A percentile compares a stretch with the other conserved stretches of the same genome.
Conservation (phyloP, 2,888 invertebrate species). For the Hoplodrina blanda region DNA sequence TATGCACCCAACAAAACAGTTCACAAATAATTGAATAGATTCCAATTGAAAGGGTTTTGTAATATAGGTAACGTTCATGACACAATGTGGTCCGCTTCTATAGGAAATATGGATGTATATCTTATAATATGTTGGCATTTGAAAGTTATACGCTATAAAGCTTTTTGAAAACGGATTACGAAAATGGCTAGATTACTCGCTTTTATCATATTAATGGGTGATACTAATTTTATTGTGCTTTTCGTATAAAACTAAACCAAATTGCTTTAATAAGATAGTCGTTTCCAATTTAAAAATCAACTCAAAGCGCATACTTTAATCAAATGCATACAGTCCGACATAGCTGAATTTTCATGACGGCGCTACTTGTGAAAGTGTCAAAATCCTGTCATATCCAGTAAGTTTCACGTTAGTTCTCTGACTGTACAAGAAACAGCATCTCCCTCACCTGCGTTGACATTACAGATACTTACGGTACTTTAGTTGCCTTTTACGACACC, state of each 20-base stretch:
- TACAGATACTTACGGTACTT: slow-evolving; percentile 31
- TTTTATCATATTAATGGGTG: too few relatives aligned
- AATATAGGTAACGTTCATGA: slow-evolving; percentile 25
- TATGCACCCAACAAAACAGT: slow-evolving; percentile 1
- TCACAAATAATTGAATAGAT: slow-evolving; percentile 35
- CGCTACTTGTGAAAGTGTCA: too few relatives aligned
- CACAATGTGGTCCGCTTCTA: slow-evolving; percentile 36
- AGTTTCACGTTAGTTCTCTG: background rate
- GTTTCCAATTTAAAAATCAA: too few relatives aligned
- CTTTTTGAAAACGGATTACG: background rate
- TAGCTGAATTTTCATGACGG: too few relatives aligned
- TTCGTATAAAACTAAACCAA: too few relatives aligned
- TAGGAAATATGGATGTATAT: too few relatives aligned
- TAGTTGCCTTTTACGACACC: slow-evolving; percentile 36
- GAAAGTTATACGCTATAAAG: slow-evolving; percentile 36
- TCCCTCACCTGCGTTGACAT: slow-evolving; percentile 25
- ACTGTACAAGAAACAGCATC: background rate
- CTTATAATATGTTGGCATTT: slow-evolving; percentile 44
- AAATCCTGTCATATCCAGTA: background rate
- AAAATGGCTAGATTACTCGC: background rate
- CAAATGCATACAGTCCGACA: background rate
- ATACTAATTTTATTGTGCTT: too few relatives aligned
- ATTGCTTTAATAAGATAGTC: too few relatives aligned
- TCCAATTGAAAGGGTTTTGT: slow-evolving; percentile 45
- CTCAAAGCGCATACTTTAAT: background rate